Conservation (phyloP, 2,113 vertebrate genomes). For the Parus major region DNA sequence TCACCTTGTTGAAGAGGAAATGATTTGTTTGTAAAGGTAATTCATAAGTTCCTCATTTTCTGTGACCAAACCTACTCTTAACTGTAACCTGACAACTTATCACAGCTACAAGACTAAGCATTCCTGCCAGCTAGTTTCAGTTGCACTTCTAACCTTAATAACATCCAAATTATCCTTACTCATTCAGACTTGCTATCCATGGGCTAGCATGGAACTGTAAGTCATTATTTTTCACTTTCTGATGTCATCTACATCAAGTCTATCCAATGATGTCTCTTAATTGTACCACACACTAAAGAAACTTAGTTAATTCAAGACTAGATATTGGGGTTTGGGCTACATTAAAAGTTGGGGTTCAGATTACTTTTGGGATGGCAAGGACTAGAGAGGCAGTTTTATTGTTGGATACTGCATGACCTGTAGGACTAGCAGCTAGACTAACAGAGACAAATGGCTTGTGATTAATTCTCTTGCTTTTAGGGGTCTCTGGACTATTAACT, state of each 20-base stretch:
- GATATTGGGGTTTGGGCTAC: background rate
- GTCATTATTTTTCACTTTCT: background rate
- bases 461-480: conserved; percentile 37
- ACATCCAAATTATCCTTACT: background rate
- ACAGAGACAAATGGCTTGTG: conserved; percentile 30
- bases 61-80: background rate
- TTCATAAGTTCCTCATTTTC: background rate
- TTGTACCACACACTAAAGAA: background rate
- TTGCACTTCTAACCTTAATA: background rate
- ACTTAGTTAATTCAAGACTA: background rate
- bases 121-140: background rate
- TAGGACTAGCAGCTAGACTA: background rate
- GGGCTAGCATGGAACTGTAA: background rate
- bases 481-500: conserved; percentile 53
- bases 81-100: background rate
- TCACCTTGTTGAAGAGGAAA: background rate
- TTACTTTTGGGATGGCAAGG: background rate
- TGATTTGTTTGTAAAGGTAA: background rate
- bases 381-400: background rate
- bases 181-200: background rate
- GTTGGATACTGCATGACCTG: background rate
- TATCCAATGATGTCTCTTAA: background rate
- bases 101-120: background rate
- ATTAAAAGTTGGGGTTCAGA: background rate
- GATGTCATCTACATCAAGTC: background rate